Evolutionary conservation across 2,888 invertebrate species (phyloP), one percentile per base, ranked within the genome.

Genomic region (Leucophenga montana): DNA sequence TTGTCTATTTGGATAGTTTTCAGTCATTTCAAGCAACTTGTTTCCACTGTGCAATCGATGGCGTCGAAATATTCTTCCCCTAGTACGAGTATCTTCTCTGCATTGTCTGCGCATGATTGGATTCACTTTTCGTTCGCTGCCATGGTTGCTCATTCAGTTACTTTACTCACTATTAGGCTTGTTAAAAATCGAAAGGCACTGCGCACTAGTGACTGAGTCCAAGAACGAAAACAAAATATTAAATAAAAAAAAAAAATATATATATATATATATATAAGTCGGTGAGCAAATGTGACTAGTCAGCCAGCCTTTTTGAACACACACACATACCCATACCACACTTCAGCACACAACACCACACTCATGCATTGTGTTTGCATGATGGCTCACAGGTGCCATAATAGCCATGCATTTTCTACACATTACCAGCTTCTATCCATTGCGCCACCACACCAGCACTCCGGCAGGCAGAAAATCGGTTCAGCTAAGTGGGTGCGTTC

Each of bases 371-470:
- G 16, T 61, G 39, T n/a, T n/a, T n/a, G n/a, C n/a, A n/a, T n/a
- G n/a, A n/a, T 44, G 53, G 39, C 39, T 39, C 39, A 54, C 79
- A 81, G 81, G 84, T 84, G 81, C 84, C 83, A 77, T 82, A 82
- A 84, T 81, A 75, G 84, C 72, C 84, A 71, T 74, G 75, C 76
- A 80, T 76, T 82, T 80, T 80, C 77, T 75, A 80, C 68, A 80
- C 74, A 78, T 80, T 77, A 76, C 75, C 57, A 67, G 59, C 46
- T 54, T 46, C 61, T 18, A 39, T 6, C 50, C 50, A 50, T 13
- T 11, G 50, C n/a, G 50, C 18, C 50, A 48, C 3, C 13, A n/a
- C n/a, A 6, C 46, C 46, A 46, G 3, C 3, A 27, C 27, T 27
- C 27, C 27, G 27, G 27, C 46, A 46, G 46, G 14, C 46, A 46